Base-by-base conservation (phyloP, 2,797 vertebrate species). In the Xiphorhynchus erythropygius region DNA sequence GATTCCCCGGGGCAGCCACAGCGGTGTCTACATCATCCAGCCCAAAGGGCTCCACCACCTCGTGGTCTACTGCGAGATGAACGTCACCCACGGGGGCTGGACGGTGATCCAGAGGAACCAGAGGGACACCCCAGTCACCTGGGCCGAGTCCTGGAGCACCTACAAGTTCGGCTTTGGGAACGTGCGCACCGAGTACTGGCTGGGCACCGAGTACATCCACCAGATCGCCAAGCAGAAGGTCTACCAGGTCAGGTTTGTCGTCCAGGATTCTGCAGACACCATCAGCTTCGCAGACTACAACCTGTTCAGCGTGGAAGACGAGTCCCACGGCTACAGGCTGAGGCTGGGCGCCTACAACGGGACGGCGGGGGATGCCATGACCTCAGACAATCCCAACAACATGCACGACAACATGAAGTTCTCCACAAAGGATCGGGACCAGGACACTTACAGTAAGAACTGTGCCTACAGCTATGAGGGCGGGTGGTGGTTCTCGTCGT, bases 371-470 rank as follows among this genome's bases (percentile, higher is more conserved):
- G 97, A 97, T 47, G 94, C 97, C 75, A 97, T 97, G 97, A 96
- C 96, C 60, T 91, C 95, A 4, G 74, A 93, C 79, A 84, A 78
- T 3, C 90, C 95, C 80, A 96, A 90, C 28, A 90, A 50, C 56
- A 96, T 97, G 93, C 97, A 97, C 0, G 96, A 97, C 84, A 97
- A 97, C 89, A 97, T 97, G 97, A 97, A 97, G 18, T 97, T 97
- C 86, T 95, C 97, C 11, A 90, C 97, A 4, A 97, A 97, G 55
- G 97, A 97, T 23, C 89, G 15, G 27, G 97, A 97, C 30, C 96
- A 97, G 79, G 97, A 97, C 92, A 97, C 94, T 42, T 94, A 97
- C 63, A 87, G 96, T 68, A 93, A 78, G 79, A 97, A 97, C 56
- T 97, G 97, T 79, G 97, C 97, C 82, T 84, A 93, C 78, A 97